Evolutionary conservation across 2,113 vertebrate genomes (phyloP), one percentile per base, ranked within the genome.

Genomic region (Thomomys bottae): DNA sequence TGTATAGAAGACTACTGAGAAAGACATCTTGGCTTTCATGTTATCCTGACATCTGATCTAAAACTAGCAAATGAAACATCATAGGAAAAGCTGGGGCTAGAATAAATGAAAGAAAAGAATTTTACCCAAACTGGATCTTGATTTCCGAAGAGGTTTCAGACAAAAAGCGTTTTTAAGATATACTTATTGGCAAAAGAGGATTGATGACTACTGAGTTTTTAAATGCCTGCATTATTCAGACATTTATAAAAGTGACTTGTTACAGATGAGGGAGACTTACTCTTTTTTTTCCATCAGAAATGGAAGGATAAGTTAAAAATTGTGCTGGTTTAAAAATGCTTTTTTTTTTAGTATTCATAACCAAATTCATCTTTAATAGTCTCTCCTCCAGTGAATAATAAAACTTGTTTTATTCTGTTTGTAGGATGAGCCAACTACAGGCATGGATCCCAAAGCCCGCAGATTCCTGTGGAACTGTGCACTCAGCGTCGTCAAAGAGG

Each of bases 381-480:
- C 63, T 81, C 81, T 59, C 3, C 36, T 17, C 49, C 0, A 8
- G 23, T 23, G 92, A 42, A 6, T 63, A 9, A 45, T 0, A 86
- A 73, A 40, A 49, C 20, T 84, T 68, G 84, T 71, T 84, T 6
- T 92, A 4, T 72, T 0, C 72, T 4, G 38, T 87, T 97, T 92
- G 79, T 94, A 99, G 99, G 99, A 99, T 94, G 99, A 99, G 93
- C 99, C 99, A 73, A 99, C 99, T 64, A 99, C 99, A 3, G 99
- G 99, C 17, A 99, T 99, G 99, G 99, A 99, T 95, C 99, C 99
- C 87, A 99, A 99, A 95, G 99, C 99, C 71, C 98, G 99, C 38
- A 97, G 99, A 32, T 99, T 99, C 54, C 96, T 99, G 70, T 99
- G 99, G 99, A 99, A 99, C 97, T 99, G 98, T 75, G 99, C 99